These are phyloP conservation scores for Pangasianodon gigas DNA, from an alignment of 2,113 vertebrate species.

Conservation along the genomic window DNA sequence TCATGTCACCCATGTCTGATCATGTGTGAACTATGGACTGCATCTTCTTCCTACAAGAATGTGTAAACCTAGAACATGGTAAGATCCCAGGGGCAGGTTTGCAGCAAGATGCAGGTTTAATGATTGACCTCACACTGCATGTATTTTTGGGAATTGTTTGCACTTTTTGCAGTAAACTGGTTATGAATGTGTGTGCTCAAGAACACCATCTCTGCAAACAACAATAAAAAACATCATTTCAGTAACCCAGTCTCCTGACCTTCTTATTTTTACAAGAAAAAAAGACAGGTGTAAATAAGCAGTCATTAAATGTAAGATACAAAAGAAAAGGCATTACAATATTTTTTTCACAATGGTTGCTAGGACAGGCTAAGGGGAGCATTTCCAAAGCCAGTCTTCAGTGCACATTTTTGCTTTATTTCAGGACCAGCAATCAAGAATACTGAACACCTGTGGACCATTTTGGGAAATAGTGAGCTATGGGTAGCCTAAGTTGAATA, in stretches of 20 bases:
- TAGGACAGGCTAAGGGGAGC: neutral
- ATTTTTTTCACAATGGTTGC: neutral
- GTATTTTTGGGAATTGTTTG: neutral
- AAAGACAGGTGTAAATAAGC: neutral
- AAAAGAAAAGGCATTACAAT: neutral
- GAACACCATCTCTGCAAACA: neutral
- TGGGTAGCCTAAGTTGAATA: neutral
- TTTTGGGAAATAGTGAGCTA: neutral
- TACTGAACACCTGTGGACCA: neutral
- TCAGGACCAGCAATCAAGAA: neutral
- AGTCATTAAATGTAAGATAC: neutral
- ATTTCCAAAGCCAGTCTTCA: neutral
- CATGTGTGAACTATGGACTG: neutral
- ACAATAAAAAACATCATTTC: neutral
- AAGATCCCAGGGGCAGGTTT: neutral
- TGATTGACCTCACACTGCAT: neutral
- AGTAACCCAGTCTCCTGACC: neutral
- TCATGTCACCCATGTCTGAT: neutral
- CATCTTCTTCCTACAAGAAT: neutral
- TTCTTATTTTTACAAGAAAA: neutral
- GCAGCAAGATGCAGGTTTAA: neutral
- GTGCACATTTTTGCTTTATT: neutral
- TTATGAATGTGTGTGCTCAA: neutral
- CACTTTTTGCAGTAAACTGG: neutral
- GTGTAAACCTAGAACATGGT: neutral